Evolutionary conservation across 2,113 vertebrate genomes (phyloP).

Genomic region (Vidua chalybeata): DNA sequence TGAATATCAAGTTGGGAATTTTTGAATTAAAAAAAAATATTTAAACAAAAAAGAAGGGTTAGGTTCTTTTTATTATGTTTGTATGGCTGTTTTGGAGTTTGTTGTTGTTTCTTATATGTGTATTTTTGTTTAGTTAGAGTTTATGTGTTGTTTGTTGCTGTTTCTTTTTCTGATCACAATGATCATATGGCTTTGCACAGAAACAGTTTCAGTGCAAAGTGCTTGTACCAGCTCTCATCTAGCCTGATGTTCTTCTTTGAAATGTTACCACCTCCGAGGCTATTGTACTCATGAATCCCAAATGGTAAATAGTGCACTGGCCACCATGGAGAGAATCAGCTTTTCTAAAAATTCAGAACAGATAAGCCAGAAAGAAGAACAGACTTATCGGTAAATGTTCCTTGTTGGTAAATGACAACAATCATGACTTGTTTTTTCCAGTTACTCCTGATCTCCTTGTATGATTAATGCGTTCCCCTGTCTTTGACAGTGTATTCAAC

Average conservation of each 20-base stretch:
- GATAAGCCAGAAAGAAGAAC: background rate
- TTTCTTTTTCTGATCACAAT: background rate
- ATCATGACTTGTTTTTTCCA: background rate
- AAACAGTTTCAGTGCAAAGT: background rate
- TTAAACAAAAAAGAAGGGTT: background rate
- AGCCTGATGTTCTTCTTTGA: background rate
- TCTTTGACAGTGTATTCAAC: background rate
- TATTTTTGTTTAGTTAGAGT: background rate
- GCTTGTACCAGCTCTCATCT: background rate
- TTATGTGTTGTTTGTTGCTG: background rate
- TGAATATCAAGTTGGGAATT: background rate
- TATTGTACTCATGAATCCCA: fast-evolving
- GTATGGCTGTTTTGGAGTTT: background rate
- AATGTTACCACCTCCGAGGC: background rate
- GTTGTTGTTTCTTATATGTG: background rate
- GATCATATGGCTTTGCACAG: background rate
- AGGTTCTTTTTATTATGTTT: background rate
- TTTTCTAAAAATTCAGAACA: background rate
- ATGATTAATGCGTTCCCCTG: background rate
- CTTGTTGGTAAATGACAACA: background rate
- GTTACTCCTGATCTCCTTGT: background rate
- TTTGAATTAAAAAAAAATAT: background rate
- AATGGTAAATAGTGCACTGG: background rate
- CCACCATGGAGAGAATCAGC: background rate
- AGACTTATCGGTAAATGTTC: background rate